Conservation (phyloP, 2,888 invertebrate genomes). For the Gordius sp. region DNA sequence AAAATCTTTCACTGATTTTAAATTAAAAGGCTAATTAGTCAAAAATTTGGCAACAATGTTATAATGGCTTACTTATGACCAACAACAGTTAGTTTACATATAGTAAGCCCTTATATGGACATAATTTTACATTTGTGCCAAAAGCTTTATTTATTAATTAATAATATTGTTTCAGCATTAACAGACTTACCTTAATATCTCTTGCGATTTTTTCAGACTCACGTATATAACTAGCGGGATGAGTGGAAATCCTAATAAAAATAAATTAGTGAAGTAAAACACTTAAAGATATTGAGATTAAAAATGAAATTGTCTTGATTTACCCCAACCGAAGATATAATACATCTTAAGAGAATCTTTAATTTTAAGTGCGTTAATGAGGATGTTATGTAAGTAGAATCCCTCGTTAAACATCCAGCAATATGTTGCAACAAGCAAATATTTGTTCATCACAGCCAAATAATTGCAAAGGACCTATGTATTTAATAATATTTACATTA, state of each 20-base stretch:
- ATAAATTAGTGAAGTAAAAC: neutral
- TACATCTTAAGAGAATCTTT: neutral
- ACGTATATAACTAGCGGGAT: conserved; percentile 4
- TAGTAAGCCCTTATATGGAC: too few relatives aligned
- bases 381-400: neutral
- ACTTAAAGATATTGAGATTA: neutral
- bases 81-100: too few relatives aligned
- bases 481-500: too few relatives aligned
- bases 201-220: neutral
- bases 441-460: neutral
- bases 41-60: too few relatives aligned
- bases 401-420: conserved; percentile 11
- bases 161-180: too few relatives aligned
- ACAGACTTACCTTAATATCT: neutral
- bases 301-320: neutral
- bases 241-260: neutral
- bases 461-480: too few relatives aligned
- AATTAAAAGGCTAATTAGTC: too few relatives aligned
- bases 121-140: too few relatives aligned
- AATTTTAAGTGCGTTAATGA: neutral
- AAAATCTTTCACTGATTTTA: too few relatives aligned
- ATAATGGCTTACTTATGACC: too few relatives aligned
- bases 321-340: conserved; percentile 1
- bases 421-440: neutral
- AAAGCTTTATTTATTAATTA: too few relatives aligned